Percentiles rank a stretch among this genome's conserved stretches.
Evolutionary conservation across 2,113 vertebrate species (phyloP).

Genomic region (Cnemophilus loriae): DNA sequence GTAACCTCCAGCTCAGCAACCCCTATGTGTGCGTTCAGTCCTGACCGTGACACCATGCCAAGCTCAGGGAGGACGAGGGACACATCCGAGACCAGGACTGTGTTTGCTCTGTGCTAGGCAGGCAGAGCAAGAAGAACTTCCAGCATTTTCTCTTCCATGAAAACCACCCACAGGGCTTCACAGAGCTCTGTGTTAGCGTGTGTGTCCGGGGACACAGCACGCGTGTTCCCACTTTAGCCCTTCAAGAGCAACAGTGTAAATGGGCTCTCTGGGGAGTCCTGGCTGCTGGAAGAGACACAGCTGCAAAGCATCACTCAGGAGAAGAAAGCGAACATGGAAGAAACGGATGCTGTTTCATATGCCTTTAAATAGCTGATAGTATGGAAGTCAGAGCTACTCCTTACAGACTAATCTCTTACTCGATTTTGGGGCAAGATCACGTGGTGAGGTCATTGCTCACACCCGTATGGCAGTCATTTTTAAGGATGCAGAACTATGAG

Average conservation of each 20-base stretch:
- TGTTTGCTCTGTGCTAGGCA: accelerated
- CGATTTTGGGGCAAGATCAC: background rate
- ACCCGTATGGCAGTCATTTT: accelerated
- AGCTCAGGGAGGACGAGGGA: background rate
- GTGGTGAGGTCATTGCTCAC: background rate
- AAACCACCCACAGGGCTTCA: slow-evolving; percentile 2
- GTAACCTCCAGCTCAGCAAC: background rate
- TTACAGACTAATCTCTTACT: background rate
- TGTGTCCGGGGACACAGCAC: background rate
- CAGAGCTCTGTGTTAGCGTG: background rate
- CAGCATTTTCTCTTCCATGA: background rate
- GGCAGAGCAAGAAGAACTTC: background rate
- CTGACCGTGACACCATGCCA: background rate
- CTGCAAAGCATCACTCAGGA: slow-evolving; percentile 20
- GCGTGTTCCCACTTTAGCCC: slow-evolving; percentile 27
- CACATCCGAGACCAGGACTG: accelerated
- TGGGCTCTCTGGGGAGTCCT: slow-evolving; percentile 7
- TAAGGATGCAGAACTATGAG: background rate
- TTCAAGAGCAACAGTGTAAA: slow-evolving; percentile 20
- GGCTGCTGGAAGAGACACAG: background rate
- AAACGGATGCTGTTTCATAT: background rate
- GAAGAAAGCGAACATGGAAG: background rate
- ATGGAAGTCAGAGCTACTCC: background rate
- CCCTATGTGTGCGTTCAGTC: accelerated
- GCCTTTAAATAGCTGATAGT: background rate